phyloP scores from a whole-genome alignment of 2,797 vertebrate genomes.

The Catamblyrhynchus diadema region DNA sequence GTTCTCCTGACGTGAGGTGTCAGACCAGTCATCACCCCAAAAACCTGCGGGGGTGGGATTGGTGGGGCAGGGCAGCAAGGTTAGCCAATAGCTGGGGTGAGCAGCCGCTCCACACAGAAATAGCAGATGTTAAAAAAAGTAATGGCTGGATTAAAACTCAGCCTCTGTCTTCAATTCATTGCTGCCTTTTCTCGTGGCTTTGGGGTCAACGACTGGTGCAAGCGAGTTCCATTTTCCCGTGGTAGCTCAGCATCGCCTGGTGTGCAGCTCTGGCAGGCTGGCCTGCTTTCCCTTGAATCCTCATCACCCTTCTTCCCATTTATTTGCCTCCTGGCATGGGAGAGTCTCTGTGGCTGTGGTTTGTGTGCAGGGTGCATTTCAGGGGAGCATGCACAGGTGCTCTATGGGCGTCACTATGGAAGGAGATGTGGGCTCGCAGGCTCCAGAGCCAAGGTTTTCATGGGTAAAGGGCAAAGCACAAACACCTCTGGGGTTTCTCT shows the following conservation, averaged over 20 bases:
- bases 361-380: background rate
- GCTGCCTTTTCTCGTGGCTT: background rate
- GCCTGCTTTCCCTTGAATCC: background rate
- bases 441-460: background rate
- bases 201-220: background rate
- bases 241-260: background rate
- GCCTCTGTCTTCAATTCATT: background rate
- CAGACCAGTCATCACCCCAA: background rate
- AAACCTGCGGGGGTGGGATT: background rate
- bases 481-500: background rate
- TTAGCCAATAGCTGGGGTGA: background rate
- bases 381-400: background rate
- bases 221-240: background rate
- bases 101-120: rapidly evolving
- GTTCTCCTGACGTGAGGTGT: background rate
- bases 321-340: background rate
- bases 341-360: background rate
- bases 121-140: background rate
- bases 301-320: background rate
- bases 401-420: rapidly evolving
- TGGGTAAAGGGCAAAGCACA: background rate
- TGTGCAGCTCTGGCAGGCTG: background rate
- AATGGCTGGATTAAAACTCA: background rate
- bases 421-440: background rate
- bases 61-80: background rate